Base-by-base conservation (phyloP, 2,113 vertebrate genomes). In the Actenoides hombroni region DNA sequence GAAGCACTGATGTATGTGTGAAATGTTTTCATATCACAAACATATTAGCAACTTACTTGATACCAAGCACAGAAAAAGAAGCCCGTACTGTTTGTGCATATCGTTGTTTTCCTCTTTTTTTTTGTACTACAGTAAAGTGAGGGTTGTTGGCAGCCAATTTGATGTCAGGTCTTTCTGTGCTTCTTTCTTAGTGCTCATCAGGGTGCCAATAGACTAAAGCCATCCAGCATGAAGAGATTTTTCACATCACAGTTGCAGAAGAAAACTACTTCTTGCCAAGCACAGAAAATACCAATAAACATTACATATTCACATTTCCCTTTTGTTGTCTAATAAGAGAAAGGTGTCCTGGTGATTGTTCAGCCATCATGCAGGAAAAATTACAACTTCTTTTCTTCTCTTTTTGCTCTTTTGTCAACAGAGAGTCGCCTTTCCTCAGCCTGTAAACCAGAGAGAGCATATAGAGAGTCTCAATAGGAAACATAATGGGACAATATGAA, bases 91-190 rank as follows among this genome's bases (percentile, higher is more conserved):
- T 90, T 98, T 81, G 13, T 91, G 79, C 90, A 94, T 90, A 96
- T 94, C 87, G 90, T 90, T 88, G 81, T 96, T 97, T 96, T 96
- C 95, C 57, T 76, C 78, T 82, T 76, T 96, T 82, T 76, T 96
- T 95, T 90, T 96, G 88, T 95, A 26, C 73, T 95, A 49, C 59
- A 85, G 92, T 95, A 86, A 88, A 98, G 96, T 79, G 94, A 97
- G 63, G 80, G 85, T 57, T 86, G 78, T 91, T 96, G 95, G 97
- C 91, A 98, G 97, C 90, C 97, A 98, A 90, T 97, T 96, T 93
- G 97, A 97, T 97, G 97, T 97, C 97, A 96, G 95, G 93, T 94
- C 97, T 96, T 95, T 96, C 97, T 97, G 76, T 98, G 97, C 96
- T 98, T 93, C 96, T 98, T 98, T 98, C 97, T 97, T 96, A 83